Percentiles rank a stretch among this genome's conserved stretches.
These are phyloP conservation scores for Eumaeus atala DNA, from an alignment of 1,140 invertebrate genomes.

Conservation along the genomic window DNA sequence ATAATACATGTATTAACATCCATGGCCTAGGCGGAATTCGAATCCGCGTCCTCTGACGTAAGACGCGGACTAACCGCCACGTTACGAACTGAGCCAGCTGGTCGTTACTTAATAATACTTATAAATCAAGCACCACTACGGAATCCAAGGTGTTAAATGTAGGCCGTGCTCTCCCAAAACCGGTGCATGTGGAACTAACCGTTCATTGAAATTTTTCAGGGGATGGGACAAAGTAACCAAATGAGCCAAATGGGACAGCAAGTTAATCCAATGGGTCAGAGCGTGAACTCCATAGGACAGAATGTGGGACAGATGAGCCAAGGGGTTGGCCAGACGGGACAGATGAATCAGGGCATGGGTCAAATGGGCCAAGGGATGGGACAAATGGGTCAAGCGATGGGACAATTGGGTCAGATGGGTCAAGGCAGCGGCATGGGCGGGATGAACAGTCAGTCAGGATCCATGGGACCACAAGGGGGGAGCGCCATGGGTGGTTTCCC, in stretches of 20 bases:
- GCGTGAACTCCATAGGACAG: slow-evolving; percentile 56
- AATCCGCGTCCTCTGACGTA: too few species aligned
- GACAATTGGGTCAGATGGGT: slow-evolving; percentile 69
- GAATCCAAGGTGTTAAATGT: too few species aligned
- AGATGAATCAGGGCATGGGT: slow-evolving; percentile 67
- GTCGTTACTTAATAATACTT: too few species aligned
- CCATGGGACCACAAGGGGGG: slow-evolving; percentile 74
- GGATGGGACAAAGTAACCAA: slow-evolving; percentile 52
- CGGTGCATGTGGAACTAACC: too few species aligned
- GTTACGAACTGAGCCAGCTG: too few species aligned
- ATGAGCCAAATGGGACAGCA: slow-evolving; percentile 62
- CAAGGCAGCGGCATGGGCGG: slow-evolving; percentile 61
- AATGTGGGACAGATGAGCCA: slow-evolving; percentile 64
- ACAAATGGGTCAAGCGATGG: slow-evolving; percentile 72
- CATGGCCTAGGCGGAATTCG: too few species aligned
- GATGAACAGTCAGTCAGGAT: slow-evolving; percentile 62
- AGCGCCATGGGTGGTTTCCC: slow-evolving; percentile 72
- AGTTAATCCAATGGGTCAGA: slow-evolving; percentile 59
- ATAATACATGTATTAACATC: too few species aligned
- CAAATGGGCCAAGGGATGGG: slow-evolving; percentile 70
- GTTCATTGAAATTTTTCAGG: slow-evolving; percentile 29
- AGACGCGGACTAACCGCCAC: too few species aligned
- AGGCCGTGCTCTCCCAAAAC: too few species aligned
- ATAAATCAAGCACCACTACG: too few species aligned
- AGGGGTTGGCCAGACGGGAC: slow-evolving; percentile 53